Base-by-base conservation (phyloP, 2,797 vertebrate species). In the Sebastes aleutianus region DNA sequence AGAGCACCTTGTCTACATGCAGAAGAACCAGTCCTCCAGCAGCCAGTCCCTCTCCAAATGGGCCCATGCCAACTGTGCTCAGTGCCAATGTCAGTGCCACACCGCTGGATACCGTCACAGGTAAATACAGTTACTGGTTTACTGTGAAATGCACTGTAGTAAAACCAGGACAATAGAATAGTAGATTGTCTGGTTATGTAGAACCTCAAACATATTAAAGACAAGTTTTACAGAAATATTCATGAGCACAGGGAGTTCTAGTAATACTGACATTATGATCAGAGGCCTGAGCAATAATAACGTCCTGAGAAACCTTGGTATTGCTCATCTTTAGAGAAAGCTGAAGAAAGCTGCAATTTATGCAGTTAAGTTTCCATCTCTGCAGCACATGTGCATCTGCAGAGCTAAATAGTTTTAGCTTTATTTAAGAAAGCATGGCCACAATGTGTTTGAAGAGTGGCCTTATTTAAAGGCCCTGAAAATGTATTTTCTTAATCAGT, bases 121-220 rank as follows among this genome's bases (percentile, higher is more conserved):
- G 92, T 94, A 82, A 88, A 63, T 16, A 29, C 4, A 47, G 29
- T 6, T 2, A 20, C n/a, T 13, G 3, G 4, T 54, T 70, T 18
- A 4, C 8, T 64, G 10, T 29, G 5, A 36, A 18, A 36, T 8
- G 5, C 5, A 5, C 11, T 18, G 6, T 24, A 43, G 11, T 9
- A 62, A 34, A 56, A 18, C 11, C 7, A 16, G 24, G 22, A 31
- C 1, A 6, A 47, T 24, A 59, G 39, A 59, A 10, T 8, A 16
- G 8, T 20, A 53, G n/a, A 13, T n/a, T 10, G 22, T 20, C 26
- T 62, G 13, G 13, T 10, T 29, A 9, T 39, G 13, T 39, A 39
- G 36, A 39, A 39, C 36, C 36, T 39, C 36, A 39, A 39, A 39
- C 36, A 39, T 39, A 39, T 39, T 39, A 0, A 39, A 39, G 36